These are phyloP conservation scores for Nomia melanderi DNA, from an alignment of 1,140 invertebrate species.

Conservation along the genomic window DNA sequence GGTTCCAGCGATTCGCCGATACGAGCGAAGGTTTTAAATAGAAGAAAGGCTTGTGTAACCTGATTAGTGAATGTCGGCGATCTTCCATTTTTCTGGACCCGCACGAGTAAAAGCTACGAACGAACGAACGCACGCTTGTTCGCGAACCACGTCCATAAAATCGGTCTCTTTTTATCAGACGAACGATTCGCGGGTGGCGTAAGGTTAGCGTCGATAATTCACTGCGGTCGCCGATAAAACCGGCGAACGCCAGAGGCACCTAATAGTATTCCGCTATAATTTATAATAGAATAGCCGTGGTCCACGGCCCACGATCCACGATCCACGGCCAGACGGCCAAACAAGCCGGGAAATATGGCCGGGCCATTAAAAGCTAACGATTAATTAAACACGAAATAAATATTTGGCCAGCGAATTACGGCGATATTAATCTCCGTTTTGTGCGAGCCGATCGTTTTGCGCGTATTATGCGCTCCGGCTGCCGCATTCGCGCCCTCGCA, in stretches of 20 bases:
- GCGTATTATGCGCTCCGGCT: conserved; percentile 30
- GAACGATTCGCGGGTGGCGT: conserved; percentile 22
- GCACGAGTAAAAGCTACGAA: no score
- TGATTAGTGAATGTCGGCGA: no score
- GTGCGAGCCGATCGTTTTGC: conserved; percentile 57
- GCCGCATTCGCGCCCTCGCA: conserved; percentile 22
- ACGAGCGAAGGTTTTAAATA: no score
- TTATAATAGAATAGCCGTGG: conserved; percentile 65
- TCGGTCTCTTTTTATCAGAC: background rate
- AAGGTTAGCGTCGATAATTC: conserved; percentile 60
- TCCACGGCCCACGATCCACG: conserved; percentile 24
- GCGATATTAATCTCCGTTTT: conserved; percentile 77
- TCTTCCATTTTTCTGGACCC: no score
- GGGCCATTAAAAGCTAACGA: conserved; percentile 77
- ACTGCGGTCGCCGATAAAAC: conserved; percentile 69
- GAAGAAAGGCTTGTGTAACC: no score
- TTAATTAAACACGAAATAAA: conserved; percentile 79
- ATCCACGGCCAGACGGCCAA: conserved; percentile 49
- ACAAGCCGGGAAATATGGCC: conserved; percentile 66
- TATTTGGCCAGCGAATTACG: conserved; percentile 78
- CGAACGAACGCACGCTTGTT: no score
- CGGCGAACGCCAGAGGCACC: conserved; percentile 58
- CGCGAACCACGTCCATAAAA: no score
- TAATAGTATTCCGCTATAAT: conserved; percentile 67
- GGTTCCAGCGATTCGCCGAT: no score